Evolutionary conservation across 2,888 invertebrate species (phyloP).

Genomic region (Folsomia manolachei): DNA sequence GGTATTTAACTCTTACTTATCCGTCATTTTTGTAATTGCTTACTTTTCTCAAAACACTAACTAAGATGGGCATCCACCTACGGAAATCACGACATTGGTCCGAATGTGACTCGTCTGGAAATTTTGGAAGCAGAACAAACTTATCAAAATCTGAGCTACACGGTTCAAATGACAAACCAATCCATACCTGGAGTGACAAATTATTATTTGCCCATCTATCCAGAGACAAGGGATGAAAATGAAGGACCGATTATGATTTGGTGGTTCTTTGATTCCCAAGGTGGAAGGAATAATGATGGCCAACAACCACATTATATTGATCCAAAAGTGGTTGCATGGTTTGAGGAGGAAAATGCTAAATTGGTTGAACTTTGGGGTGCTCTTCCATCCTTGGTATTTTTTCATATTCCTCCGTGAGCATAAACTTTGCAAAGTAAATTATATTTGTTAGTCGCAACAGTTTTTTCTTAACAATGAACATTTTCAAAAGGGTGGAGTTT

Average conservation of each 20-base stretch:
- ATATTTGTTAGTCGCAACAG: too few species aligned
- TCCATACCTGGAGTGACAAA: slow-evolving; percentile 34
- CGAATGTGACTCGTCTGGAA: slow-evolving; percentile 35
- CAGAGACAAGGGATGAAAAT: too few species aligned
- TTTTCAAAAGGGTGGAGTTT: neutral
- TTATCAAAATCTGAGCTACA: slow-evolving; percentile 34
- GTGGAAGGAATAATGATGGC: slow-evolving; percentile 32
- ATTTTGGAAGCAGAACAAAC: slow-evolving; percentile 29
- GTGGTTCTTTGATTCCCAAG: slow-evolving; percentile 42
- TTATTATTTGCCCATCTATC: slow-evolving; percentile 35
- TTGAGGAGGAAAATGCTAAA: slow-evolving; percentile 23
- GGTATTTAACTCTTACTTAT: too few species aligned
- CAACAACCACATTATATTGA: slow-evolving; percentile 34
- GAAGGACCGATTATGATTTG: slow-evolving; percentile 32
- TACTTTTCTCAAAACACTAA: slow-evolving; percentile 1
- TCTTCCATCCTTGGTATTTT: slow-evolving; percentile 32
- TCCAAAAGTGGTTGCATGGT: slow-evolving; percentile 36
- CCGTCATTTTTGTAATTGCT: too few species aligned
- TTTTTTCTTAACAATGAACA: neutral
- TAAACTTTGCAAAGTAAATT: neutral
- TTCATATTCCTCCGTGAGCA: slow-evolving; percentile 39
- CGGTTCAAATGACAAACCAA: slow-evolving; percentile 13
- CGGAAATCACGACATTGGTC: slow-evolving; percentile 41
- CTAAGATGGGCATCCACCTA: slow-evolving; percentile 39
- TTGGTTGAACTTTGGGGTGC: slow-evolving; percentile 23